Conservation (phyloP, 2,113 vertebrate genomes). For the Naja naja region DNA sequence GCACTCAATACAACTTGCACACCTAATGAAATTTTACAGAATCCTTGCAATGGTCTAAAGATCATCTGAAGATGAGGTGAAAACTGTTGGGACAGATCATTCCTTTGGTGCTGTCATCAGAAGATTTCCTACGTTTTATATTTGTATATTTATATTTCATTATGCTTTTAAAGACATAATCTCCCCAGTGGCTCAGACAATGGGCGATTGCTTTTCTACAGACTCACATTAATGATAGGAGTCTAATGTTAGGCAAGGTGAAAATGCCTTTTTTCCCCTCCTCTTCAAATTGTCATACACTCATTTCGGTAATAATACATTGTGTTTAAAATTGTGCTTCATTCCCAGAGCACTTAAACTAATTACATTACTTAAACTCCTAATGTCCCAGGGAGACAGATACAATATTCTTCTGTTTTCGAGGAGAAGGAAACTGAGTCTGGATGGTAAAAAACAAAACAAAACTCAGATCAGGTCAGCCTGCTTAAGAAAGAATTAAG, state of each 20-base stretch:
- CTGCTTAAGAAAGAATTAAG: not conserved
- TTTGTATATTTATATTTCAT: conserved; percentile 22
- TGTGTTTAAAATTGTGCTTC: not conserved
- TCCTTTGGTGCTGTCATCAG: not conserved
- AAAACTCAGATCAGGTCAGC: not conserved
- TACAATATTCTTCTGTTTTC: not conserved
- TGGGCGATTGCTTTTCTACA: conserved; percentile 21
- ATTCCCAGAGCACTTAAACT: conserved; percentile 11
- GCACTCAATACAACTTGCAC: not conserved
- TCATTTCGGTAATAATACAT: conserved; percentile 13
- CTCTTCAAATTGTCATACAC: conserved; percentile 7
- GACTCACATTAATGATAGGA: not conserved
- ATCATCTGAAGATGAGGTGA: not conserved
- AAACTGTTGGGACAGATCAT: not conserved
- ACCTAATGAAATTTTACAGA: not conserved
- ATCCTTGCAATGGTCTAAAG: not conserved
- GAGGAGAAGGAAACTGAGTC: not conserved
- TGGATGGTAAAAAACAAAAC: not conserved
- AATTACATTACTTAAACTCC: conserved; percentile 17
- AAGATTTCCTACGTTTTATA: not conserved
- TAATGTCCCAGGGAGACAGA: not conserved
- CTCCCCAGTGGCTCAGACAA: not conserved
- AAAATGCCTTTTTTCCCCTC: conserved; percentile 20
- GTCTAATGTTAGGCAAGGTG: not conserved
- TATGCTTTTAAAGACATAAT: conserved; percentile 23